phyloP scores from a whole-genome alignment of 2,888 invertebrate species.

The Campopleginae sp. region DNA sequence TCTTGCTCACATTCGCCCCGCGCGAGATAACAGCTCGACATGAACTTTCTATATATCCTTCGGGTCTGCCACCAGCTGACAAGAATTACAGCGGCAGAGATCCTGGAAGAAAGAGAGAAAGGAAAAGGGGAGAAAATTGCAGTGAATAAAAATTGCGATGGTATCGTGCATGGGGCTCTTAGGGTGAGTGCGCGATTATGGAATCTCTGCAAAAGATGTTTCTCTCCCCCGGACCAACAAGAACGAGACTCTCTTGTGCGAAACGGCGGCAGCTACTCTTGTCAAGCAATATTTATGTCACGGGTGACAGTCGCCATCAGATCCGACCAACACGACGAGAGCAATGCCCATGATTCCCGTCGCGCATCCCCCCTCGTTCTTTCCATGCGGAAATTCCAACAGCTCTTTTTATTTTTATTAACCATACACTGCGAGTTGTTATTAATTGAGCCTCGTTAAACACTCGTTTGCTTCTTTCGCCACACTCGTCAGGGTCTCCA shows the following conservation, averaged over 20 bases:
- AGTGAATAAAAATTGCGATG: background rate
- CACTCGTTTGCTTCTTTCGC: slow-evolving; percentile 17
- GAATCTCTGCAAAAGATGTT: background rate
- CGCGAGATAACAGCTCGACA: slow-evolving; percentile 12
- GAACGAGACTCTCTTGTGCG: background rate
- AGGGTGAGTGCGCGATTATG: background rate
- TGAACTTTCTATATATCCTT: slow-evolving; percentile 13
- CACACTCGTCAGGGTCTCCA: background rate
- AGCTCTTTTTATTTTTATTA: slow-evolving; percentile 16
- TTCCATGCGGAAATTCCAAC: slow-evolving; percentile 30
- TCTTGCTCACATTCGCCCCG: slow-evolving; percentile 24
- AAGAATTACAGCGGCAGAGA: slow-evolving; percentile 2
- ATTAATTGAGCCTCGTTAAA: slow-evolving; percentile 27
- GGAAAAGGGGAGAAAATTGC: background rate
- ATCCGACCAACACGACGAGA: background rate
- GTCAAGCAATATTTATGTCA: slow-evolving; percentile 26
- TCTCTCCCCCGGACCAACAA: background rate
- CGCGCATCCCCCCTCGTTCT: background rate
- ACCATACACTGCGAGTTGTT: background rate
- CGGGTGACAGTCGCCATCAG: slow-evolving; percentile 10
- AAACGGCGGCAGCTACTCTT: slow-evolving; percentile 5
- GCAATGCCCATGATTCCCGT: background rate
- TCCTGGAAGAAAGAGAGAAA: background rate
- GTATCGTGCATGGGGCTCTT: background rate
- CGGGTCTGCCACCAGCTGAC: slow-evolving; percentile 24